Evolutionary conservation across 2,797 vertebrate species (phyloP).

Genomic region (Valencia hispanica): DNA sequence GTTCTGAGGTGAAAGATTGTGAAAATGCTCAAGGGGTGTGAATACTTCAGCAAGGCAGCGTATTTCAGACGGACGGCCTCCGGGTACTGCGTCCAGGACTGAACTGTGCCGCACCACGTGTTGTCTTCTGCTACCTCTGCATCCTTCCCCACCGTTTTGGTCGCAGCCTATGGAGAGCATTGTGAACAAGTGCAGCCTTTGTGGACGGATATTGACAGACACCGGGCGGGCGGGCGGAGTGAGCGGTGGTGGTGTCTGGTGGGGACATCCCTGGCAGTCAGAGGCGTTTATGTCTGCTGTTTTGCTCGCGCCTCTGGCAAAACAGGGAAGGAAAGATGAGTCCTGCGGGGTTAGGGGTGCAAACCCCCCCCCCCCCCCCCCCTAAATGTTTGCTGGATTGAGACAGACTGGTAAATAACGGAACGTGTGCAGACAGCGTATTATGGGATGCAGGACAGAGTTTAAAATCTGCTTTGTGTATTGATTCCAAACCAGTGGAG

Average conservation of each 20-base stretch:
- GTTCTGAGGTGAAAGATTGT: not conserved
- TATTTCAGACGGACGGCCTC: not conserved
- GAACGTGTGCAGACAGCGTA: conserved; percentile 5
- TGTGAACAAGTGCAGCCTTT: conserved; percentile 64
- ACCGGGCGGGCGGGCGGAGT: conserved; percentile 7
- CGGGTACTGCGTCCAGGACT: too few species aligned
- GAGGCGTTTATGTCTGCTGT: conserved; percentile 50
- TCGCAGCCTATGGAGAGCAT: conserved; percentile 20
- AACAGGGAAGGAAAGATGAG: not conserved
- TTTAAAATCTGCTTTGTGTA: conserved; percentile 12
- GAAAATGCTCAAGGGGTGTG: not conserved
- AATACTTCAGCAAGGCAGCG: not conserved
- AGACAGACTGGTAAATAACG: conserved; percentile 26
- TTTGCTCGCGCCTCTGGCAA: not conserved
- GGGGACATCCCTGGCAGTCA: conserved; percentile 69
- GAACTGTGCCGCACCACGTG: not conserved
- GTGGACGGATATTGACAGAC: conserved; percentile 61
- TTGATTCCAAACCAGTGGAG: not conserved
- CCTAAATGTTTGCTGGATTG: not conserved
- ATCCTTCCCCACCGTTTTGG: not conserved
- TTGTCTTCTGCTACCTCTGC: not conserved
- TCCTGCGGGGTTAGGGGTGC: too few species aligned
- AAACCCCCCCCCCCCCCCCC: too few species aligned
- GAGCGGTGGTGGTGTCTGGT: conserved; percentile 53
- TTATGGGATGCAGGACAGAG: not conserved